Evolutionary conservation across 2,113 vertebrate species (phyloP), one percentile per base, ranked within the genome.

Genomic region (Coryphaenoides rupestris): DNA sequence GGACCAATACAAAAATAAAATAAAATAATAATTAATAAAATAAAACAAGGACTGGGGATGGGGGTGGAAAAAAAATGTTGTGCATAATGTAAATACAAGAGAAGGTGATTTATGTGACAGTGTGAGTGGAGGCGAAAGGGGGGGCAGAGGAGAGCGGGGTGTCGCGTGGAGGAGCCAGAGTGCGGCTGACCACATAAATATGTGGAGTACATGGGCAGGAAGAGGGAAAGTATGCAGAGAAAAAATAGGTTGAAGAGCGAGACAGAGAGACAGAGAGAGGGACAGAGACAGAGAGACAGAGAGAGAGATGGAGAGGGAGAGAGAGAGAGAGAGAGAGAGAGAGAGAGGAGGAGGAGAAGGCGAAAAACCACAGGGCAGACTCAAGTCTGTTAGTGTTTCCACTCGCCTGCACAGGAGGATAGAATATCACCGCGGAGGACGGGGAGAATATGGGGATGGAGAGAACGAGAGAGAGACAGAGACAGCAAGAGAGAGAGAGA

Each of bases 331-430:
- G 56, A 47, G 33, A 28, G 19, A 19, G 46, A 67, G 22, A 47
- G 22, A 62, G 19, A 33, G 62, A 22, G 59, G 19, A 49, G 49
- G 55, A 58, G 17, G 19, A 57, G 65, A 77, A 59, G 55, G 55
- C 45, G 40, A 76, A 58, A 77, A 76, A 82, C 75, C 82, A 73
- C 75, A 77, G 66, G 79, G 83, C 84, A 78, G 80, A 86, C 79
- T 81, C 80, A 77, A 40, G 82, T 76, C 74, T 60, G 71, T 84
- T 89, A 85, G 76, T 73, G 63, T 85, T 87, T 86, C 78, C 73
- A 79, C 78, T 84, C 77, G 62, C 70, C 68, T 87, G 64, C 68
- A 40, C 68, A 74, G 69, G 66, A 74, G 69, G 66, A 77, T 33
- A 75, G 69, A 79, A 73, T 69, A 80, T 85, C 79, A 77, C 62